Conservation (phyloP, 2,888 invertebrate species). For the Oscheius sp. region DNA sequence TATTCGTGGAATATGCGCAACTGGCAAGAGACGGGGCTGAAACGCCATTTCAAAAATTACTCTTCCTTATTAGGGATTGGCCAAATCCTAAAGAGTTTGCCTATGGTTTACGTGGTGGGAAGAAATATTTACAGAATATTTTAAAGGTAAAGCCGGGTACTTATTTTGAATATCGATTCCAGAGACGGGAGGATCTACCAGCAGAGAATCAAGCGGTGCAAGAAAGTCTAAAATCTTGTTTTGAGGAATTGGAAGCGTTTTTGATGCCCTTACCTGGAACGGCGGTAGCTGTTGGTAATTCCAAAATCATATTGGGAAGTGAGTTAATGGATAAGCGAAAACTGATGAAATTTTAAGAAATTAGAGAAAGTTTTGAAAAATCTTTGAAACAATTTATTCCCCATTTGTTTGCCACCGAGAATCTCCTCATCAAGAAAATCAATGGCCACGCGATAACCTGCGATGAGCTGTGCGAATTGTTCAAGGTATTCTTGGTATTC, state of each 20-base stretch:
- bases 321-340: background rate
- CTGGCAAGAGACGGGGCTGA: conserved; percentile 83
- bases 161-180: background rate
- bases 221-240: background rate
- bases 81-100: conserved; percentile 90
- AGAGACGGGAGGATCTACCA: background rate
- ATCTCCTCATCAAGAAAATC: conserved; percentile 92
- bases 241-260: background rate
- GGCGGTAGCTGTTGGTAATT: background rate
- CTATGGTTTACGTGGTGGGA: conserved; percentile 90
- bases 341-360: background rate
- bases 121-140: conserved; percentile 84
- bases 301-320: background rate
- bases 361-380: background rate
- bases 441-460: conserved; percentile 91
- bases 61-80: conserved; percentile 96
- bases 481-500: conserved; percentile 76
- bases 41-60: conserved; percentile 81
- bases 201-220: background rate
- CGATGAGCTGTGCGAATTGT: conserved; percentile 92
- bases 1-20: conserved; percentile 96
- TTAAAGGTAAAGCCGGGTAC: conserved; percentile 77
- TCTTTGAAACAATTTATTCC: conserved; percentile 86
- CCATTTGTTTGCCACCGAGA: conserved; percentile 82
- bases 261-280: background rate